These are phyloP conservation scores for Dastarcus helophoroides DNA, from an alignment of 2,888 invertebrate genomes.

Conservation along the genomic window DNA sequence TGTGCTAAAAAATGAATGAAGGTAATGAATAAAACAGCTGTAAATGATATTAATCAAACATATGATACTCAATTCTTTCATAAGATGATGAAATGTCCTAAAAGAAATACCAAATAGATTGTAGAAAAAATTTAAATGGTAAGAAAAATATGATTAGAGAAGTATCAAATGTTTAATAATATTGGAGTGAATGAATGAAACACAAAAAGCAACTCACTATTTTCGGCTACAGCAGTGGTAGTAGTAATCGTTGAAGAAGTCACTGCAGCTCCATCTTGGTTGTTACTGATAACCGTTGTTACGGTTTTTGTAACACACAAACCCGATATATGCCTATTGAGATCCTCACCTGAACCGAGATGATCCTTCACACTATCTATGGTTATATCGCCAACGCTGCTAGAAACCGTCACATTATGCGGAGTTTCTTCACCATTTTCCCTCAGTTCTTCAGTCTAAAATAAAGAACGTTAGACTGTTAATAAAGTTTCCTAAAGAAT, in stretches of 20 bases:
- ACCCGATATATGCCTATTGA: conserved; percentile 30
- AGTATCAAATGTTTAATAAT: conserved; percentile 14
- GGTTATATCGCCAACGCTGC: conserved; percentile 76
- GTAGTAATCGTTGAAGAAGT: conserved; percentile 17
- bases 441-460: conserved; percentile 28
- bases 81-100: no score
- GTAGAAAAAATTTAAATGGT: no score
- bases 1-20: no score
- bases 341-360: conserved; percentile 32
- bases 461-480: conserved; percentile 12
- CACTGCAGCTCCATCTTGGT: conserved; percentile 20
- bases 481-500: conserved; percentile 5
- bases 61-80: no score
- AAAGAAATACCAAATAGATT: no score
- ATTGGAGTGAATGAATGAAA: no score
- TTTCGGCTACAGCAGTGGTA: conserved; percentile 14
- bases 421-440: conserved; percentile 43
- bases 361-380: conserved; percentile 91
- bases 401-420: conserved; percentile 42
- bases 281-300: conserved; percentile 44
- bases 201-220: conserved; percentile 15
- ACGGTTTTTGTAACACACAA: conserved; percentile 50
- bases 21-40: no score
- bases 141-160: no score
- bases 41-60: no score